These are phyloP conservation scores for Oncorhynchus masou DNA, from an alignment of 2,113 vertebrate species.

Conservation along the genomic window DNA sequence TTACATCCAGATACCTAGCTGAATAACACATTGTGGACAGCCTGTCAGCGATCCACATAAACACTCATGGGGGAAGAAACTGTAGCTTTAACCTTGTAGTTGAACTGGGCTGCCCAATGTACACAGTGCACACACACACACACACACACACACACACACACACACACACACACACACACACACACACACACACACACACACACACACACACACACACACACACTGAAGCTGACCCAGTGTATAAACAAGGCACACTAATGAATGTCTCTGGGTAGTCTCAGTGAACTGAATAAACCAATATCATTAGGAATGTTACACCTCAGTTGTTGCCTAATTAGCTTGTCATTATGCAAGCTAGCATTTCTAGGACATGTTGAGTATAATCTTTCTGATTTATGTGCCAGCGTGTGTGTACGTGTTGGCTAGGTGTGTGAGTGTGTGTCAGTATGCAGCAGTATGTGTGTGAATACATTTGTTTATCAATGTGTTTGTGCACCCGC, in stretches of 20 bases:
- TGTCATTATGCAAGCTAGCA: background rate
- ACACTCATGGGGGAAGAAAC: too few relatives aligned
- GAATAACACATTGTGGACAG: constrained; percentile 40
- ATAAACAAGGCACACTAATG: too few relatives aligned
- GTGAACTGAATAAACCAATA: constrained; percentile 8
- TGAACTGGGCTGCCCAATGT: too few relatives aligned
- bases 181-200: too few relatives aligned
- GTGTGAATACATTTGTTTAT: background rate
- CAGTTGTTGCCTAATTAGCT: background rate
- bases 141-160: too few relatives aligned
- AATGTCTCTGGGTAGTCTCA: too few relatives aligned
- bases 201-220: too few relatives aligned
- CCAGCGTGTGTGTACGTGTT: too few relatives aligned
- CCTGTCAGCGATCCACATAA: constrained; percentile 33
- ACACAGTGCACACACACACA: too few relatives aligned
- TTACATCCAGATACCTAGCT: background rate
- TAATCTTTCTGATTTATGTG: background rate
- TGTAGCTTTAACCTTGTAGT: too few relatives aligned
- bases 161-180: accelerated
- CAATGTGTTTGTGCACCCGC: background rate
- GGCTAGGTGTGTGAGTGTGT: background rate
- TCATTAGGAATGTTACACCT: constrained; percentile 3
- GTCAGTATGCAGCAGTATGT: background rate
- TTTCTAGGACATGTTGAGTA: background rate
- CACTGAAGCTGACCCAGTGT: too few relatives aligned